Percentiles rank a stretch among this genome's conserved stretches.
These are phyloP conservation scores for Amblyjoppa fuscipennis DNA, from an alignment of 2,888 invertebrate species.

Conservation along the genomic window DNA sequence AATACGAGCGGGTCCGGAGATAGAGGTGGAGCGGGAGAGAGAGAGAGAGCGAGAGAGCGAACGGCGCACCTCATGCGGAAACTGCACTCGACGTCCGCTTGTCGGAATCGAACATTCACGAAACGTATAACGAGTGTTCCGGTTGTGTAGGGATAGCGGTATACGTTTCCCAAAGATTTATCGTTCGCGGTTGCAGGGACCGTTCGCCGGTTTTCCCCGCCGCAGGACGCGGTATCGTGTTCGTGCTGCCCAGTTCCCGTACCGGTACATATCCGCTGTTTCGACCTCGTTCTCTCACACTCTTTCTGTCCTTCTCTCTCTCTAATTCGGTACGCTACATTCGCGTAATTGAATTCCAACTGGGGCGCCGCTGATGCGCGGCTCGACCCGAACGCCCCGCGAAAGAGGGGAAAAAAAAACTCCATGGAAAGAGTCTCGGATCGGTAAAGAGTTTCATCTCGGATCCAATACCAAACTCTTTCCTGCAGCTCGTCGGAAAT, in stretches of 20 bases:
- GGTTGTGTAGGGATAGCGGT: slow-evolving; percentile 18
- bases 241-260: slow-evolving; percentile 7
- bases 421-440: not conserved
- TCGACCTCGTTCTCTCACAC: slow-evolving; percentile 32
- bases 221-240: slow-evolving; percentile 30
- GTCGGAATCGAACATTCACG: slow-evolving; percentile 65
- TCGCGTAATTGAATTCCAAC: slow-evolving; percentile 78
- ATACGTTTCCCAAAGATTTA: slow-evolving; percentile 62
- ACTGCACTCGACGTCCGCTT: slow-evolving; percentile 44
- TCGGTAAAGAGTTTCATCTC: not conserved
- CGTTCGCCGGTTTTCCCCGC: slow-evolving; percentile 31
- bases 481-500: not conserved
- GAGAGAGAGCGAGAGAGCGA: not conserved
- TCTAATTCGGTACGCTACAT: slow-evolving; percentile 60
- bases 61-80: slow-evolving; percentile 20
- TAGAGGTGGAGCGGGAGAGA: slow-evolving; percentile 1
- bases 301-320: slow-evolving; percentile 34
- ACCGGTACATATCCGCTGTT: slow-evolving; percentile 32
- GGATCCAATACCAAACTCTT: not conserved
- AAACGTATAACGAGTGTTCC: slow-evolving; percentile 63
- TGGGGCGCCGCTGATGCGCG: slow-evolving; percentile 53
- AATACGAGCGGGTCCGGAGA: slow-evolving; percentile 5
- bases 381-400: not conserved
- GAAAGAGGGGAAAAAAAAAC: not conserved
- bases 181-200: slow-evolving; percentile 56